Conservation (phyloP, 2,888 invertebrate genomes). For the Clanis bilineata region DNA sequence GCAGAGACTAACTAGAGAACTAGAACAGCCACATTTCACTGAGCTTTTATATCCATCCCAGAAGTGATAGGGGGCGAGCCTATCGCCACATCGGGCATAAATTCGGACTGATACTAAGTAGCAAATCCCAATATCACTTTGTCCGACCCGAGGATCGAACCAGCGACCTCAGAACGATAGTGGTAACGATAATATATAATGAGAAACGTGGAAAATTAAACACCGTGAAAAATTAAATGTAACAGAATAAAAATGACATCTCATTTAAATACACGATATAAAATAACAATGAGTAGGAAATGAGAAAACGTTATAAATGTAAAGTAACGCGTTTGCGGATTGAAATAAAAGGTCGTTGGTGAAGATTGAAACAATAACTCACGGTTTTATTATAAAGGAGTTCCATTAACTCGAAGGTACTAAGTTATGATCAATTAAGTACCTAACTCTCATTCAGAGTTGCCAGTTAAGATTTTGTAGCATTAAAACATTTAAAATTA, state of each 20-base stretch:
- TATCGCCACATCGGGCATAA: too few relatives aligned
- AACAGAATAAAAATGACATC: constrained; percentile 1
- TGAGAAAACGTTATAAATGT: constrained; percentile 15
- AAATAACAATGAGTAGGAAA: constrained; percentile 17
- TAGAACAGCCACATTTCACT: too few relatives aligned
- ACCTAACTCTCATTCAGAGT: background rate
- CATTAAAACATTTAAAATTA: too few relatives aligned
- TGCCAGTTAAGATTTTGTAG: too few relatives aligned
- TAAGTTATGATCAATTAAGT: background rate
- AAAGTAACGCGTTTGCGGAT: background rate
- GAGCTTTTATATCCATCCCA: too few relatives aligned
- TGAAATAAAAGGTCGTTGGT: background rate
- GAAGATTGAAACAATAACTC: constrained; percentile 8
- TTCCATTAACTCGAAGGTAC: background rate
- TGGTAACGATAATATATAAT: background rate
- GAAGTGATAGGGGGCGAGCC: too few relatives aligned
- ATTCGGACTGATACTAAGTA: too few relatives aligned
- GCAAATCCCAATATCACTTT: too few relatives aligned
- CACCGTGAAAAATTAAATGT: background rate
- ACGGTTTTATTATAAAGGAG: background rate
- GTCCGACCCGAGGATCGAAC: too few relatives aligned
- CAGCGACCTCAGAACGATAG: too few relatives aligned
- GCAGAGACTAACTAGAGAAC: too few relatives aligned
- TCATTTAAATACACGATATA: constrained; percentile 13
- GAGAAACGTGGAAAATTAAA: background rate